Percentiles rank a stretch among this genome's conserved stretches.
Evolutionary conservation across 2,797 vertebrate genomes (phyloP).

Genomic region (Coreius guichenoti): DNA sequence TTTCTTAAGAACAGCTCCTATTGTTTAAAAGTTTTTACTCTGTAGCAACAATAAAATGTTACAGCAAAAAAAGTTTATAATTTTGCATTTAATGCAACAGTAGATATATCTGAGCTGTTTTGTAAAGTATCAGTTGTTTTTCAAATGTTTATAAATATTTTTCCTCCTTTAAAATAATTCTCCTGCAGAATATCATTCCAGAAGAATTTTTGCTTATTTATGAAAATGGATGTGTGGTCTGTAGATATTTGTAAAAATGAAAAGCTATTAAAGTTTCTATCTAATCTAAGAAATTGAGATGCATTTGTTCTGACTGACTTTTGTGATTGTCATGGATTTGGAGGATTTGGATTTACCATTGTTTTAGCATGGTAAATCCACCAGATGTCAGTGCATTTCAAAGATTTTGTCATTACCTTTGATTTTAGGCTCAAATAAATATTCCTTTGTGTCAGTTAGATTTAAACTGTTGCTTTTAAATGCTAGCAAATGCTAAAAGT

Average conservation of each 20-base stretch:
- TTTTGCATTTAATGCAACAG: slow-evolving; percentile 56
- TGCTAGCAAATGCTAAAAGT: not conserved
- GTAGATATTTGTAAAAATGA: slow-evolving; percentile 84
- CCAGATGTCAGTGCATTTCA: slow-evolving; percentile 38
- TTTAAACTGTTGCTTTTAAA: not conserved
- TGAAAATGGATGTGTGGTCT: slow-evolving; percentile 73
- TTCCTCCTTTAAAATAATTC: slow-evolving; percentile 37
- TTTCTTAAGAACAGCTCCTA: slow-evolving; percentile 12
- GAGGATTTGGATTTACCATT: too few species aligned
- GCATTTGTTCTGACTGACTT: not conserved
- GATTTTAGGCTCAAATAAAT: not conserved
- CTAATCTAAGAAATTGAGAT: slow-evolving; percentile 72
- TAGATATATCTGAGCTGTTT: slow-evolving; percentile 52
- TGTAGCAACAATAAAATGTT: slow-evolving; percentile 28
- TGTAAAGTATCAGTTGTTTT: slow-evolving; percentile 32
- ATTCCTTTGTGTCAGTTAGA: not conserved
- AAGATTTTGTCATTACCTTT: not conserved
- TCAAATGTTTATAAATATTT: slow-evolving; percentile 37
- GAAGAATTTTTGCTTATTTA: slow-evolving; percentile 74
- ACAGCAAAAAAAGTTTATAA: slow-evolving; percentile 30
- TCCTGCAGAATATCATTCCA: slow-evolving; percentile 37
- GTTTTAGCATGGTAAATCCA: slow-evolving; percentile 18
- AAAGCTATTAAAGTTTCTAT: slow-evolving; percentile 81
- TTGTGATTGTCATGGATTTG: not conserved
- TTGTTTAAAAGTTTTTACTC: slow-evolving; percentile 21